These are phyloP conservation scores for Papilio dardanus DNA, from an alignment of 1,140 invertebrate genomes.

Conservation along the genomic window DNA sequence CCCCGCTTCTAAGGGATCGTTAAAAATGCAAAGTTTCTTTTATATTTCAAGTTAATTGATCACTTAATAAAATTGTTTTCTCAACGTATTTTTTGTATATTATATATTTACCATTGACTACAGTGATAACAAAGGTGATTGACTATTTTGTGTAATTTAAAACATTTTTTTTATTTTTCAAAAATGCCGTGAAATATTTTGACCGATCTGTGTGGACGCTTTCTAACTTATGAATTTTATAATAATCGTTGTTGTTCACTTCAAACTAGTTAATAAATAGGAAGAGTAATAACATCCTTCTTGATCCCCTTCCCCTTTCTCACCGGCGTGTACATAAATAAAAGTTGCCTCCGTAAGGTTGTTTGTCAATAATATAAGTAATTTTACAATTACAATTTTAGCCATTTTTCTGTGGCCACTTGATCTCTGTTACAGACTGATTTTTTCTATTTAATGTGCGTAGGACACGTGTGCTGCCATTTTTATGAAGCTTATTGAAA, in stretches of 20 bases:
- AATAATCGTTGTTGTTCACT: not conserved
- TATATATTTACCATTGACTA: too few relatives aligned
- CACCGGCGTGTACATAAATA: not conserved
- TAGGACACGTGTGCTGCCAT: not conserved
- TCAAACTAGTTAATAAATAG: constrained; percentile 15
- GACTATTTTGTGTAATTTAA: too few relatives aligned
- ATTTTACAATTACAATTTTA: not conserved
- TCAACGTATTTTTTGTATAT: too few relatives aligned
- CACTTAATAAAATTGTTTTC: too few relatives aligned
- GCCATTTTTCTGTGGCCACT: not conserved
- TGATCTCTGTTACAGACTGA: constrained; percentile 37
- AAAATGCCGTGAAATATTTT: not conserved
- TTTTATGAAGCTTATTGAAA: constrained; percentile 22
- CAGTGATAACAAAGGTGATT: too few relatives aligned
- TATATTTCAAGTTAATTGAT: too few relatives aligned
- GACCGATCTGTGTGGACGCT: not conserved
- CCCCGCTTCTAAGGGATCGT: too few relatives aligned
- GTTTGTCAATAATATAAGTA: not conserved
- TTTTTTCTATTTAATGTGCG: constrained; percentile 8
- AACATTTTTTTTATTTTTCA: not conserved
- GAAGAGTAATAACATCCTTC: not conserved
- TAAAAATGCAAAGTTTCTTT: too few relatives aligned
- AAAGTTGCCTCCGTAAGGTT: constrained; percentile 30
- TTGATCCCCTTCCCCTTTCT: not conserved
- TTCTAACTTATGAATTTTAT: constrained; percentile 8